These are phyloP conservation scores for Leuciscus idus DNA, from an alignment of 2,113 vertebrate genomes.

Conservation along the genomic window DNA sequence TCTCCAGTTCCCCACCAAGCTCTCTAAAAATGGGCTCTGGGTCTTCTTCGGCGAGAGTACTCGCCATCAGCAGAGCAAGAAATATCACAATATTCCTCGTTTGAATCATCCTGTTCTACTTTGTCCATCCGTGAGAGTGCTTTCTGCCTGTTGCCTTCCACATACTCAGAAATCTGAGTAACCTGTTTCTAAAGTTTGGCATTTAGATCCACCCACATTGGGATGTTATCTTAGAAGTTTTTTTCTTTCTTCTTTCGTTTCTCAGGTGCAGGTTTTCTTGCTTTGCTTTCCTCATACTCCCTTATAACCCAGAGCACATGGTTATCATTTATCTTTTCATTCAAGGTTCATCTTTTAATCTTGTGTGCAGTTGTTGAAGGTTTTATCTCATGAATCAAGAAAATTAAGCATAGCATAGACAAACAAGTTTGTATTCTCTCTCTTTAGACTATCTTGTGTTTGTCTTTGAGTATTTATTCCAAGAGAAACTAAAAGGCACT, in stretches of 20 bases:
- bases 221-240: conserved; percentile 42
- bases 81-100: conserved; percentile 39
- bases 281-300: background rate
- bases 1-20: conserved; percentile 50
- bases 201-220: conserved; percentile 67
- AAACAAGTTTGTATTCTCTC: conserved; percentile 59
- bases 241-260: conserved; percentile 10
- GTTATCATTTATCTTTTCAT: conserved; percentile 4
- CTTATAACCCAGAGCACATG: conserved; percentile 5
- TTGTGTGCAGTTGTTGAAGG: background rate
- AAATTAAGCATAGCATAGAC: conserved; percentile 31
- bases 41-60: conserved; percentile 48
- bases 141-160: conserved; percentile 41
- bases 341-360: background rate
- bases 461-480: background rate
- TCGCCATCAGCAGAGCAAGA: conserved; percentile 60
- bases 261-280: conserved; percentile 16
- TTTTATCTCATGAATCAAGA: conserved; percentile 14
- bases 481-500: background rate
- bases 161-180: conserved; percentile 28
- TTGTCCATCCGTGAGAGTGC: conserved; percentile 33
- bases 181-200: conserved; percentile 49
- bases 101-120: conserved; percentile 61
- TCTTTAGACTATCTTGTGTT: background rate
- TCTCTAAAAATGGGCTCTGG: conserved; percentile 56